Percentiles rank a stretch among this genome's conserved stretches.
These are phyloP conservation scores for Oreochromis aureus DNA, from an alignment of 2,113 vertebrate species.

Conservation along the genomic window DNA sequence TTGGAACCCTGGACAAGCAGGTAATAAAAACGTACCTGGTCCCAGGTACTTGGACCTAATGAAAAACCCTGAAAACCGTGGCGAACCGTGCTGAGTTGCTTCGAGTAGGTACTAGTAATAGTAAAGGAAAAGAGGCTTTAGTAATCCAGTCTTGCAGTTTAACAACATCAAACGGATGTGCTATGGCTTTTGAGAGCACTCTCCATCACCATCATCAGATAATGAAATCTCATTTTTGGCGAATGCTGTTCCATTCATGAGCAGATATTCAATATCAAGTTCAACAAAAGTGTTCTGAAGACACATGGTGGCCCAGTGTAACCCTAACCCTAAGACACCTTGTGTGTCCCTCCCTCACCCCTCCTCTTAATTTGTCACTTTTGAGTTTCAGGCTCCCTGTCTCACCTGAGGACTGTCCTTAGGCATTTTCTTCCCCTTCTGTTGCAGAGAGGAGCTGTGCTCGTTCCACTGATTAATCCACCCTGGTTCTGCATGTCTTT, in stretches of 20 bases:
- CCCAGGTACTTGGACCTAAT: neutral
- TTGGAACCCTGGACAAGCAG: neutral
- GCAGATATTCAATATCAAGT: neutral
- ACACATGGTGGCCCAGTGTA: neutral
- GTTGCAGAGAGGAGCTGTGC: slow-evolving; percentile 31
- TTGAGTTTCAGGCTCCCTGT: slow-evolving; percentile 41
- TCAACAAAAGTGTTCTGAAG: neutral
- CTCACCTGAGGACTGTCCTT: slow-evolving; percentile 24
- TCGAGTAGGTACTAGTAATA: neutral
- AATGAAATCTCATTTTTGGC: neutral
- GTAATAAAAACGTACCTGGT: neutral
- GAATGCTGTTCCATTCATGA: neutral
- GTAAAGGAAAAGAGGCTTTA: neutral
- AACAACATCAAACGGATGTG: neutral
- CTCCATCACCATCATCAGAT: neutral
- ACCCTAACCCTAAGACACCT: neutral
- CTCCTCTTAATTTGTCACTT: neutral
- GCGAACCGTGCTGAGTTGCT: neutral
- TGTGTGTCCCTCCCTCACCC: neutral
- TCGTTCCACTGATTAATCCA: slow-evolving; percentile 62
- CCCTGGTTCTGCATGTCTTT: slow-evolving; percentile 77
- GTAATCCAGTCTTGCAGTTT: neutral
- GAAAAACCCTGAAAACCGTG: neutral
- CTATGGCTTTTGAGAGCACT: neutral
- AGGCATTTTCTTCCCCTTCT: slow-evolving; percentile 28